A percentile compares a stretch with the other conserved stretches of the same genome.
Evolutionary conservation across 2,888 invertebrate genomes (phyloP).

Genomic region (Eupithecia abbreviata): DNA sequence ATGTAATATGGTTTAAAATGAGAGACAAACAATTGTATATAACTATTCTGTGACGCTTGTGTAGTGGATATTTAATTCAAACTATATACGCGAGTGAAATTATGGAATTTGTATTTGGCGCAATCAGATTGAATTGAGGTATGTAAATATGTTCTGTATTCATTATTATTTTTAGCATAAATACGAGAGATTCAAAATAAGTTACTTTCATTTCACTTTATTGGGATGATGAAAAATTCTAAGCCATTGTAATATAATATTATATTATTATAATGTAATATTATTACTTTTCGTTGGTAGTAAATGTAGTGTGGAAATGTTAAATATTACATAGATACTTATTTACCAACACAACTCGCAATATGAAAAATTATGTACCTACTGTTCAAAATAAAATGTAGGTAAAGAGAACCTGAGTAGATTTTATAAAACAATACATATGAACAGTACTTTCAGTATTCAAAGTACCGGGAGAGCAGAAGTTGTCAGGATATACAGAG

Average conservation of each 20-base stretch:
- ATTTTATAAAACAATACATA: too few species aligned
- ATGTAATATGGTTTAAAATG: slow-evolving; percentile 53
- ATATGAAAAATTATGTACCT: not conserved
- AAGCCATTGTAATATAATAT: not conserved
- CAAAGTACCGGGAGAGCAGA: too few species aligned
- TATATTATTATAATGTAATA: too few species aligned
- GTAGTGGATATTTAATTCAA: slow-evolving; percentile 65
- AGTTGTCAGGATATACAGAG: too few species aligned
- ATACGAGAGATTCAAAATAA: not conserved
- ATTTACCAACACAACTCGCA: not conserved
- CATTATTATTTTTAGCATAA: not conserved
- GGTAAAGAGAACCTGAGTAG: not conserved
- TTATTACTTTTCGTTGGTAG: not conserved
- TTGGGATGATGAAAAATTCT: not conserved
- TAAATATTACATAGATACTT: not conserved
- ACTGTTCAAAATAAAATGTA: too few species aligned
- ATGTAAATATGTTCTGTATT: slow-evolving; percentile 11
- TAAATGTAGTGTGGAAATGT: not conserved
- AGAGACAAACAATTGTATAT: slow-evolving; percentile 47
- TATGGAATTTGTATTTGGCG: slow-evolving; percentile 63
- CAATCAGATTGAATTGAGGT: slow-evolving; percentile 16
- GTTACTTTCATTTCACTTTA: not conserved
- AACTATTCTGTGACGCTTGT: slow-evolving; percentile 64
- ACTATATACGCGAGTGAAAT: slow-evolving; percentile 61
- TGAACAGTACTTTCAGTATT: too few species aligned